Percentiles rank a stretch among this genome's conserved stretches.
Evolutionary conservation across 1,140 invertebrate genomes (phyloP).

Genomic region (Drosophila sturtevanti): DNA sequence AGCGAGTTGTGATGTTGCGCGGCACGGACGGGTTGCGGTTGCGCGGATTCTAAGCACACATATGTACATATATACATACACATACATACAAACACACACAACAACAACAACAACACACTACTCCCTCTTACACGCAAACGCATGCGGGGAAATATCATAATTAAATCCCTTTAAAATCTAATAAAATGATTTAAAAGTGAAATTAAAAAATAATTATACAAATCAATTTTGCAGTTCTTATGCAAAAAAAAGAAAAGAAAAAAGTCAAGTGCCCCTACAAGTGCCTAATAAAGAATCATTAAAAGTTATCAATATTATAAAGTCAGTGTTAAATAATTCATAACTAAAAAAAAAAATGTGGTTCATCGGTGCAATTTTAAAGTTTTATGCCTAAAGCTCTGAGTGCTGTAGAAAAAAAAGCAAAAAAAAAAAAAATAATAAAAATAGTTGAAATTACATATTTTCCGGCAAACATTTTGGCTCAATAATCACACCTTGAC

Average conservation of each 20-base stretch:
- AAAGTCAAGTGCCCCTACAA: conserved; percentile 50
- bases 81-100: conserved; percentile 43
- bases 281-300: conserved; percentile 19
- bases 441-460: conserved; percentile 3
- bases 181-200: conserved; percentile 23
- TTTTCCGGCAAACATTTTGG: conserved; percentile 25
- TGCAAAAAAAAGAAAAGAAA: conserved; percentile 53
- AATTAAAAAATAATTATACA: conserved; percentile 26
- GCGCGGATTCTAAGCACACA: conserved; percentile 73
- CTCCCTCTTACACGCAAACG: conserved; percentile 16
- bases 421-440: conserved; percentile 13
- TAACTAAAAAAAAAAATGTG: conserved; percentile 54
- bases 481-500: conserved; percentile 30
- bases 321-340: conserved; percentile 31
- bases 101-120: conserved; percentile 35
- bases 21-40: conserved; percentile 77
- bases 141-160: conserved; percentile 28
- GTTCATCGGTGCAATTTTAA: conserved; percentile 66
- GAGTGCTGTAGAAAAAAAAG: conserved; percentile 17
- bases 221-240: conserved; percentile 35
- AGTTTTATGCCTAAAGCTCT: conserved; percentile 52
- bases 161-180: conserved; percentile 18
- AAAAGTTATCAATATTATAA: conserved; percentile 14
- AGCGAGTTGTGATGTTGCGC: conserved; percentile 82
- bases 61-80: conserved; percentile 40